Conservation (phyloP, 2,888 invertebrate species). For the Spisula subtruncata region DNA sequence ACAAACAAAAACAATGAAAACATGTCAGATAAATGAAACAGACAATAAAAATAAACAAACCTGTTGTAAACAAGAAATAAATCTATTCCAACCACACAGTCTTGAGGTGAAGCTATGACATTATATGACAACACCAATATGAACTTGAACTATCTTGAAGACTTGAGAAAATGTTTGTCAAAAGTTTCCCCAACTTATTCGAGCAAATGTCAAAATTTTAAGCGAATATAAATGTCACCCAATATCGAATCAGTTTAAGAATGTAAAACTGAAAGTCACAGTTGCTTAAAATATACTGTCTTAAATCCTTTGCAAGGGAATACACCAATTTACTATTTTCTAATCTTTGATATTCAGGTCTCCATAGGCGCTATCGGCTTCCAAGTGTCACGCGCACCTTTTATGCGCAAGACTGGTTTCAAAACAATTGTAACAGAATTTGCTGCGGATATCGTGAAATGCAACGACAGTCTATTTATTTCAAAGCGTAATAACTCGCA, state of each 20-base stretch:
- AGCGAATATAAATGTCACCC: not conserved
- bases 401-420: conserved; percentile 66
- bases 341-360: conserved; percentile 68
- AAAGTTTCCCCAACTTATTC: not conserved
- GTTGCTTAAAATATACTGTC: conserved; percentile 11
- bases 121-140: not conserved
- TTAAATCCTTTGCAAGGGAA: conserved; percentile 19
- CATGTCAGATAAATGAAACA: not conserved
- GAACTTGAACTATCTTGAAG: not conserved
- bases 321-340: conserved; percentile 6
- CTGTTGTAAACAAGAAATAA: conserved; percentile 22
- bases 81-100: conserved; percentile 5
- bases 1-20: too few relatives aligned
- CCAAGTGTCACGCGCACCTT: conserved; percentile 70
- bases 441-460: not conserved
- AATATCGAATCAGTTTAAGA: not conserved
- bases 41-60: not conserved
- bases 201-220: not conserved
- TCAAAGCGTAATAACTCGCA: not conserved
- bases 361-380: conserved; percentile 83
- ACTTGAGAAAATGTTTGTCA: not conserved
- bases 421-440: not conserved
- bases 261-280: not conserved
- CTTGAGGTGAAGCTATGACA: not conserved
- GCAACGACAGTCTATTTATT: not conserved